phyloP scores from a whole-genome alignment of 2,113 vertebrate genomes.

The Anguilla japonica region DNA sequence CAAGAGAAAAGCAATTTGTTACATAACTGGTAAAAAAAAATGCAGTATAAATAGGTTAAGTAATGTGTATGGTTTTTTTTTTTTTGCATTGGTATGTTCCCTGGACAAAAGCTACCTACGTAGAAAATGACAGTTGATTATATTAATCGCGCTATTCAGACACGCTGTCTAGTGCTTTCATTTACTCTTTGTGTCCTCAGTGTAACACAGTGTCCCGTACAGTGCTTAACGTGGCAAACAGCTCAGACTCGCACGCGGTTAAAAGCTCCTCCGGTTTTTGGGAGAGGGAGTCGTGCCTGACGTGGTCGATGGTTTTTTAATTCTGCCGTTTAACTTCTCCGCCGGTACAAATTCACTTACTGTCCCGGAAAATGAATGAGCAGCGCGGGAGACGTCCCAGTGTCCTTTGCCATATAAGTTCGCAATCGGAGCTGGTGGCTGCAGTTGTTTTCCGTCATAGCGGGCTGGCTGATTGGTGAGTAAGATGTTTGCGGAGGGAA shows the following conservation, averaged over 20 bases:
- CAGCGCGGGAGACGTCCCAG: slow-evolving; percentile 40
- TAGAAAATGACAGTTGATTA: not conserved
- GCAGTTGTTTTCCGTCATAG: slow-evolving; percentile 54
- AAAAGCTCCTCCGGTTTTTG: slow-evolving; percentile 31
- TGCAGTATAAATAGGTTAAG: not conserved
- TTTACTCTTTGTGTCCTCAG: not conserved
- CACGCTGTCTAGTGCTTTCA: too few species aligned
- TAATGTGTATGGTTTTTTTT: not conserved
- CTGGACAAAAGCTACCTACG: not conserved
- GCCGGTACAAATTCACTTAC: slow-evolving; percentile 56
- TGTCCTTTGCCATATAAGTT: slow-evolving; percentile 59
- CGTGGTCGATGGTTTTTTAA: slow-evolving; percentile 60
- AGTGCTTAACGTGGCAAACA: not conserved
- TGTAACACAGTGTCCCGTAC: not conserved
- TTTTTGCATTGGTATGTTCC: not conserved
- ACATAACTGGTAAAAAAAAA: not conserved
- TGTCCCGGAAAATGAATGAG: slow-evolving; percentile 44
- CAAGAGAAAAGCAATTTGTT: not conserved
- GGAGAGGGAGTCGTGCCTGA: slow-evolving; percentile 48
- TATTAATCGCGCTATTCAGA: not conserved
- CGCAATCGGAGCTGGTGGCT: slow-evolving; percentile 61
- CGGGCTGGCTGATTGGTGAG: slow-evolving; percentile 63
- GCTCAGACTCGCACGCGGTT: not conserved
- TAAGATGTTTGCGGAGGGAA: slow-evolving; percentile 64
- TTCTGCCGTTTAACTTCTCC: slow-evolving; percentile 53